Percentiles rank a stretch among this genome's conserved stretches.
These are phyloP conservation scores for Planococcus citri DNA, from an alignment of 1,140 invertebrate species.

Conservation along the genomic window DNA sequence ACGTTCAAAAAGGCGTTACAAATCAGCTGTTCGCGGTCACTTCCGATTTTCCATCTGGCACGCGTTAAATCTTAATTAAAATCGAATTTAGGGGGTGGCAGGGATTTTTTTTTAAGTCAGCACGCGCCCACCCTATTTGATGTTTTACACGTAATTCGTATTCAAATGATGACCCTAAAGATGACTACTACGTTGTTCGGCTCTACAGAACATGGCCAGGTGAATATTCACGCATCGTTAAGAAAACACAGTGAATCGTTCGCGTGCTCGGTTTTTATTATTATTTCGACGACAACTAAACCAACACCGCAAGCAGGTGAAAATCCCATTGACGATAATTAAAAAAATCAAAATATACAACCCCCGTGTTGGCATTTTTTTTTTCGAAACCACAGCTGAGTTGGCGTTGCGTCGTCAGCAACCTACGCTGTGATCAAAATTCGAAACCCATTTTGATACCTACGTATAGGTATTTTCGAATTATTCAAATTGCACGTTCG, in stretches of 20 bases:
- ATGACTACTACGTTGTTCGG: neutral
- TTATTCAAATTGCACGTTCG: neutral
- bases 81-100: neutral
- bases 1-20: neutral
- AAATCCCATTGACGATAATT: neutral
- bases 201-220: neutral
- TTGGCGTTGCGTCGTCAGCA: neutral
- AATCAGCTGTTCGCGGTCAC: neutral
- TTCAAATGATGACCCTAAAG: neutral
- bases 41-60: neutral
- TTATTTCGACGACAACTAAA: too few relatives aligned
- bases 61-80: slow-evolving; percentile 3
- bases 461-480: neutral
- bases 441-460: too few relatives aligned
- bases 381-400: too few relatives aligned
- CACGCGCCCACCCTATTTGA: neutral
- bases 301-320: neutral
- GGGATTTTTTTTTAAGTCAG: neutral
- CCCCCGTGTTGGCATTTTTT: too few relatives aligned
- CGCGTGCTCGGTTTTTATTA: neutral
- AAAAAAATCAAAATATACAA: neutral
- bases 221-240: neutral
- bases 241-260: neutral
- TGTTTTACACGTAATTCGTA: neutral
- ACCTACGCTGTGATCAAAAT: too few relatives aligned